Base-by-base conservation (phyloP, 2,888 invertebrate genomes). In the Aphrophora alni region DNA sequence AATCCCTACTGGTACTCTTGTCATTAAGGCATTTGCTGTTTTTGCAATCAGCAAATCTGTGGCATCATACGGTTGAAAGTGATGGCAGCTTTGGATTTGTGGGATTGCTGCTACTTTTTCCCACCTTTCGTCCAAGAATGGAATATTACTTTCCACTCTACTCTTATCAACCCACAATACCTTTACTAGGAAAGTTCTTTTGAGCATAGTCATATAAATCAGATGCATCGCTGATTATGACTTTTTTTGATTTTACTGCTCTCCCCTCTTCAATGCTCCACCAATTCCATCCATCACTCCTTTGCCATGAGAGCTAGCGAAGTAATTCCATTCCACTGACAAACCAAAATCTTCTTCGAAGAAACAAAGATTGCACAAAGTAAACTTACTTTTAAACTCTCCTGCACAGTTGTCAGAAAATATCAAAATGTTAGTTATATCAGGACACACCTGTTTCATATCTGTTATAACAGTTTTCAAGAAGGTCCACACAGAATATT, bases 401-500 rank as follows among this genome's bases (percentile, higher is more conserved):
- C 69, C 69, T 69, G 69, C 69, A 69, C 69, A 69, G 17, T 69
- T 71, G 71, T 71, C 71, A 21, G 71, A 21, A 71, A 71, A 71
- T 71, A 71, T 71, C 2, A 21, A 71, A 17, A 71, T 14, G 17
- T 71, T 17, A 21, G 10, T 24, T 21, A 71, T 71, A 21, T 71
- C 71, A 71, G n/a, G 71, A 68, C 69, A 68, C n/a, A 24, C n/a
- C 25, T 24, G n/a, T 71, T 71, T 71, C n/a, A 71, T 71, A 71
- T 71, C 71, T 24, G n/a, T 17, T 71, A 71, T 71, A 17, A 71
- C 71, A 24, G 21, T 71, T 21, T 24, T 21, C n/a, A 71, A 24
- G 17, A 71, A 71, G 17, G 71, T 71, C 71, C 71, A 71, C n/a
- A 71, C 71, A 71, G 71, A 71, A 24, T 71, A 71, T 71, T 71